Base-by-base conservation (phyloP, 2,797 vertebrate genomes). In the Rhinella marina region DNA sequence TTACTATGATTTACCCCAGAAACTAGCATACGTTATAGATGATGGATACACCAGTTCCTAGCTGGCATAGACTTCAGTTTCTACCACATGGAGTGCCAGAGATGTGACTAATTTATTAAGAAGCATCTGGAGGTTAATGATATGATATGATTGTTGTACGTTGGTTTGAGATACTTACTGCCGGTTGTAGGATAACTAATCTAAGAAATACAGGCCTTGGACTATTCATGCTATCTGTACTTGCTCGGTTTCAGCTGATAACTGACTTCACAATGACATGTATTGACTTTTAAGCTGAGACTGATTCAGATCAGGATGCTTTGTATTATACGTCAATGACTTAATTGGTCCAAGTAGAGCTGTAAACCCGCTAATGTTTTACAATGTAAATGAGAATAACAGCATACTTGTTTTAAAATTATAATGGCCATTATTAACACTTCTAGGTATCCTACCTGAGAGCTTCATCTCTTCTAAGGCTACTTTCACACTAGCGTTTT, bases 261-360 rank as follows among this genome's bases (percentile, higher is more conserved):
- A 54, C 48, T 54, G 73, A n/a, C 50, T 77, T 52, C 73, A 77
- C 5, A 77, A 77, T 77, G 73, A 77, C 73, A 77, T 17, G 23
- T 77, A 52, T 77, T 77, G 48, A 54, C 48, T 77, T 77, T 77
- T 77, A 77, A 77, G 50, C 73, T 54, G 73, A 54, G 73, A 54
- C 23, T 50, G 72, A 75, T 77, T 54, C 13, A 77, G 8, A 77
- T 54, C 73, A 77, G 72, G 50, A 25, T 54, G 73, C 73, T 77
- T 77, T 77, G 73, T 77, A 77, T 25, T 75, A 52, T 77, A 75
- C 25, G 73, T 77, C 73, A 77, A 77, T 77, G 50, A 77, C 48
- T 77, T 77, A 50, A 77, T 77, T 77, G 54, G 48, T 23, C 41
- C 48, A 77, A 25, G 10, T 50, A 75, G 73, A 25, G 73, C 73